phyloP scores from a whole-genome alignment of 2,888 invertebrate genomes.

The Phalangium opilio region DNA sequence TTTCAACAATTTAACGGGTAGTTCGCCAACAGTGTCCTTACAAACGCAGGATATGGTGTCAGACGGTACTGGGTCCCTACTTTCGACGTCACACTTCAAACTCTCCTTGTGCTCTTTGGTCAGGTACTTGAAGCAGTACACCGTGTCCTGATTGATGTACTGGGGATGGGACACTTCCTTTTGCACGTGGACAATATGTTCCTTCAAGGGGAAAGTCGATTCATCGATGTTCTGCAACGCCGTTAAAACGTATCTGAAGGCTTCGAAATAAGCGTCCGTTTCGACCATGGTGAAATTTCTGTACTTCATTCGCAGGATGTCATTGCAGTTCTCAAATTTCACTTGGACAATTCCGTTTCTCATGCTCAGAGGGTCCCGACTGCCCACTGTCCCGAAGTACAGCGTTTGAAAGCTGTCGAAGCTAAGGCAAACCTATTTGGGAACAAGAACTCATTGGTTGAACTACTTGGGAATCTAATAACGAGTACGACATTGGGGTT shows the following conservation, averaged over 20 bases:
- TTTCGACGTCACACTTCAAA: no score
- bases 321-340: slow-evolving; percentile 8
- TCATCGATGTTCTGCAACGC: slow-evolving; percentile 45
- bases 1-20: no score
- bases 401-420: slow-evolving; percentile 49
- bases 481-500: no score
- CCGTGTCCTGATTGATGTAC: slow-evolving; percentile 28
- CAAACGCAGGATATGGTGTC: no score
- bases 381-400: slow-evolving; percentile 50
- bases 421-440: slow-evolving; percentile 45
- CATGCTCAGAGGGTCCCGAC: slow-evolving; percentile 39
- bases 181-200: slow-evolving; percentile 45
- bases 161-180: slow-evolving; percentile 28
- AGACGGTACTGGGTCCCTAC: no score
- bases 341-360: slow-evolving; percentile 39
- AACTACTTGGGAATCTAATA: no score
- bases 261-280: slow-evolving; percentile 63
- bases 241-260: slow-evolving; percentile 55
- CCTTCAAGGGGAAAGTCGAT: slow-evolving; percentile 47
- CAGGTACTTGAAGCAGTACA: slow-evolving; percentile 2
- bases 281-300: slow-evolving; percentile 47
- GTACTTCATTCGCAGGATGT: not conserved
- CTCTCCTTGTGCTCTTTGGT: no score
- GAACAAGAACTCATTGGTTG: no score
- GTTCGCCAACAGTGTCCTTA: no score